Conservation (phyloP, 2,113 vertebrate species). For the Hippocampus mohnikei region DNA sequence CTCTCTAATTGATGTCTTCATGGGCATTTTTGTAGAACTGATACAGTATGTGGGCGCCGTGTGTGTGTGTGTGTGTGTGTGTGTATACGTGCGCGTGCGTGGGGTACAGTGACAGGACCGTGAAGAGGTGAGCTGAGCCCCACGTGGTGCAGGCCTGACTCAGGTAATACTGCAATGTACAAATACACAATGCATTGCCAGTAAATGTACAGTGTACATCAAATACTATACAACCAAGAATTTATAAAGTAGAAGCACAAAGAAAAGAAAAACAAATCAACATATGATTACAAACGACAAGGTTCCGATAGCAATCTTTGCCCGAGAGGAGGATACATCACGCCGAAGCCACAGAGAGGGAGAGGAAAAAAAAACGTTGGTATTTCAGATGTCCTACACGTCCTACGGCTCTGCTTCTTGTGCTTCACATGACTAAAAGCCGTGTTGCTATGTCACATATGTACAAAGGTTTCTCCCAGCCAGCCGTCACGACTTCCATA, state of each 20-base stretch:
- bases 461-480: conserved; percentile 61
- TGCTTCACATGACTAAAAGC: conserved; percentile 74
- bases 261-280: conserved; percentile 39
- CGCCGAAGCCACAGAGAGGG: conserved; percentile 79
- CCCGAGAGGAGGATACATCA: conserved; percentile 81
- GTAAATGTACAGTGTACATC: conserved; percentile 89
- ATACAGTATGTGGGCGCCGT: neutral
- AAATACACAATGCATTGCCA: conserved; percentile 86
- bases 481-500: conserved; percentile 47
- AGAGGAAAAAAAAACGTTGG: conserved; percentile 63
- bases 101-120: conserved; percentile 33
- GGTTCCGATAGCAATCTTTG: conserved; percentile 84
- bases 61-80: neutral
- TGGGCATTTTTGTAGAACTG: conserved; percentile 9
- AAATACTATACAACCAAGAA: conserved; percentile 98
- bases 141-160: conserved; percentile 62
- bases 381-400: conserved; percentile 83
- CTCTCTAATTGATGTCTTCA: conserved; percentile 15
- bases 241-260: conserved; percentile 84
- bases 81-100: neutral
- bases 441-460: conserved; percentile 63
- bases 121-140: conserved; percentile 66
- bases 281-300: conserved; percentile 58
- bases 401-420: conserved; percentile 77
- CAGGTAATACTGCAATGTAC: conserved; percentile 92